Base-by-base conservation (phyloP, 2,113 vertebrate species). In the Rhinoptilus africanus region DNA sequence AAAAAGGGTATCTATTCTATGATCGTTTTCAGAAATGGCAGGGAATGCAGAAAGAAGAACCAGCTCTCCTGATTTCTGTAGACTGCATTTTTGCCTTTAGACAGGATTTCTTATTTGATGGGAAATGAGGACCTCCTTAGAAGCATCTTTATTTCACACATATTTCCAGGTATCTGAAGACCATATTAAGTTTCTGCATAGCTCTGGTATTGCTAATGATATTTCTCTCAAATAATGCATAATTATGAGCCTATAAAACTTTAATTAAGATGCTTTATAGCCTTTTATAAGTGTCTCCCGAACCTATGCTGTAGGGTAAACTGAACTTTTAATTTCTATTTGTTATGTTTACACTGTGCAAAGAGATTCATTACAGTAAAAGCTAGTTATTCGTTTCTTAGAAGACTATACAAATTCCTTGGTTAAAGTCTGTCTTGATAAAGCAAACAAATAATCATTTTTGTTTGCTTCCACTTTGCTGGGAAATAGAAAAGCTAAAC, bases 191-290 rank as follows among this genome's bases (percentile, higher is more conserved):
- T 57, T 88, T 82, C 68, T 50, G 51, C 47, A 68, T 10, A 87
- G 62, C 28, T 89, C 51, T 88, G 8, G 11, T 62, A 80, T 47
- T 75, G 45, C 66, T 81, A 87, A 71, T 57, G 68, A n/a, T 48
- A 85, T 59, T 84, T 88, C 51, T 80, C 78, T 83, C 86, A 95
- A 94, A 88, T 72, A 79, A 62, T 17, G 10, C 62, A 78, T 75
- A 60, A 90, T 92, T 86, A 91, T 75, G 45, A 95, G 56, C 78
- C 59, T 67, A 83, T 91, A 92, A 95, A 95, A 94, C 57, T 92
- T 93, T 84, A 92, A 95, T 93, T 91, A 93, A 89, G 72, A 82
- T 93, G 56, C 19, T 86, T 94, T 88, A 91, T 88, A 75, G 69
- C 48, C 39, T 94, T 92, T 95, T 96, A 8, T 17, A 83, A 90